Conservation (phyloP, 2,888 invertebrate genomes). For the Priocnemis perturbator region DNA sequence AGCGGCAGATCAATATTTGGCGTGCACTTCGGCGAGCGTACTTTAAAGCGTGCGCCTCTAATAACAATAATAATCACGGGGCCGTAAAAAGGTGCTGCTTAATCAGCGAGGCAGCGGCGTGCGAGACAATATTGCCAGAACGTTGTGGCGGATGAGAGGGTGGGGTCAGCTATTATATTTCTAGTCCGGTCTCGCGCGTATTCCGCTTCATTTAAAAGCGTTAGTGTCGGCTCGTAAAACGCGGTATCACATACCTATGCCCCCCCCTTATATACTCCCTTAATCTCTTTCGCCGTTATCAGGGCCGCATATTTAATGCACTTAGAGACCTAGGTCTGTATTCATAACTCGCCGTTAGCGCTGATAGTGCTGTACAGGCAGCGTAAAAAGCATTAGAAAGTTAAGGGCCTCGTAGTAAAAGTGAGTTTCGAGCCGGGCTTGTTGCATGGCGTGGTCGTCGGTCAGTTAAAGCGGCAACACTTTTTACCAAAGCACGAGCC, state of each 20-base stretch:
- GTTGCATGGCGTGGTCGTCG: no score
- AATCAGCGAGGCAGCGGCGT: not conserved
- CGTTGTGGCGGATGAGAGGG: not conserved
- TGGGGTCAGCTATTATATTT: no score
- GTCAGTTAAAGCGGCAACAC: no score
- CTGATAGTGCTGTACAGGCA: slow-evolving; percentile 47
- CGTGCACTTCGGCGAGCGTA: no score
- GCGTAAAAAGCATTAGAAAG: slow-evolving; percentile 47
- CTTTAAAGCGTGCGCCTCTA: not conserved
- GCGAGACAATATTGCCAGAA: not conserved
- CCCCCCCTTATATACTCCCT: slow-evolving; percentile 25
- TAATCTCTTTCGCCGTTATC: slow-evolving; percentile 58
- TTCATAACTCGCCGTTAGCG: slow-evolving; percentile 57
- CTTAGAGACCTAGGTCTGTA: slow-evolving; percentile 58
- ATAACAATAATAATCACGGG: not conserved
- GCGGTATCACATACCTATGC: slow-evolving; percentile 23
- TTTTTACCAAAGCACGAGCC: not conserved
- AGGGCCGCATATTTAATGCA: slow-evolving; percentile 58
- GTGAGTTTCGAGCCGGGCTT: slow-evolving; percentile 28
- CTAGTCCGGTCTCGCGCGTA: slow-evolving; percentile 3
- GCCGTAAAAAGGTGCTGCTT: not conserved
- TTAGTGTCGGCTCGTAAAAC: slow-evolving; percentile 53
- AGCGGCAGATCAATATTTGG: no score
- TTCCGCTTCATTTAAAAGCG: slow-evolving; percentile 52
- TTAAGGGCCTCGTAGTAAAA: slow-evolving; percentile 39